Conservation (phyloP, 2,113 vertebrate genomes). For the Vulpes vulpes region DNA sequence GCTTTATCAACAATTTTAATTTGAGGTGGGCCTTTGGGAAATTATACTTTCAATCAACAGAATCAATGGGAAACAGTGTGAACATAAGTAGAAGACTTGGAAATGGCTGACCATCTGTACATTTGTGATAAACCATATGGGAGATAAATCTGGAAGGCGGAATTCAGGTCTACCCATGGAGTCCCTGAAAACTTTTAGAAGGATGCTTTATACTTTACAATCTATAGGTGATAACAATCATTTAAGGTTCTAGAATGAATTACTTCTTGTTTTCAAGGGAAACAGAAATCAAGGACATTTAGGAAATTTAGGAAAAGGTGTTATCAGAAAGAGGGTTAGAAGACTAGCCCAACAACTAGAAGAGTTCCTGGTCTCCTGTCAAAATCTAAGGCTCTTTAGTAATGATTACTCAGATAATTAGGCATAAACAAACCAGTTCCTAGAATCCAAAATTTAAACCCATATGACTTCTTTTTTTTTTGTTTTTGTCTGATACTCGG, state of each 20-base stretch:
- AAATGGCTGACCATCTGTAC: not conserved
- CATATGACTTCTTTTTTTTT: not conserved
- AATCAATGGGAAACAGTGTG: not conserved
- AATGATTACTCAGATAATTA: not conserved
- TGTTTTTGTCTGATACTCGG: not conserved
- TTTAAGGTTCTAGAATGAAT: not conserved
- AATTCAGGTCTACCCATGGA: not conserved
- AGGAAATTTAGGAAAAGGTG: not conserved
- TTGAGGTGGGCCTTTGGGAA: not conserved
- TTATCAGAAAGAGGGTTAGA: not conserved
- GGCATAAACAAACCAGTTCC: not conserved
- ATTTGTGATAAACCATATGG: not conserved
- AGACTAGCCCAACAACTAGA: not conserved
- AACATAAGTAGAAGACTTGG: not conserved
- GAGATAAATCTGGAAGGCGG: not conserved
- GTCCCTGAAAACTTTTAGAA: not conserved
- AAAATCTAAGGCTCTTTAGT: not conserved
- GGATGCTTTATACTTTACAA: not conserved
- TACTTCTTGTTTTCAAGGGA: not conserved
- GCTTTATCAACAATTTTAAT: not conserved
- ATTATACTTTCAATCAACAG: not conserved
- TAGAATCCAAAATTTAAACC: not conserved
- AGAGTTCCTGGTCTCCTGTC: not conserved
- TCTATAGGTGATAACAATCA: not conserved
- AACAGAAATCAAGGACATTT: not conserved